phyloP scores from a whole-genome alignment of 2,113 vertebrate genomes.

The Antennarius striatus region DNA sequence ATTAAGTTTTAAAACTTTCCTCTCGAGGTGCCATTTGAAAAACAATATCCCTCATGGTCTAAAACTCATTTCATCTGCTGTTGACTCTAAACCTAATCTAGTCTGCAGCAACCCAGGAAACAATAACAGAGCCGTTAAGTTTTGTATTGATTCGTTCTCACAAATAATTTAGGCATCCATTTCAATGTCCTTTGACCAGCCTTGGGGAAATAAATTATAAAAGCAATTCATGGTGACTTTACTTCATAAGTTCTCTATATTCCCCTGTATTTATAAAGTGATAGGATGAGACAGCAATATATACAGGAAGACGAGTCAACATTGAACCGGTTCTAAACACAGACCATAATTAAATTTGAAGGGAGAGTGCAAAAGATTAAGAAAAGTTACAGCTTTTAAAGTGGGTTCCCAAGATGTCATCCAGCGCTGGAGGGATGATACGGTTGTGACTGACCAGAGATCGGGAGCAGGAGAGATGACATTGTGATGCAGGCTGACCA shows the following conservation, averaged over 20 bases:
- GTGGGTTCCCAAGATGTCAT: background rate
- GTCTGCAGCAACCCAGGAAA: conserved; percentile 20
- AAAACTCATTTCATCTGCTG: conserved; percentile 16
- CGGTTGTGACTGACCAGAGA: too few species aligned
- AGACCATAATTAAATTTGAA: background rate
- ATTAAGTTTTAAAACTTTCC: background rate
- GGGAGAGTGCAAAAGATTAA: background rate
- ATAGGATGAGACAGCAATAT: background rate
- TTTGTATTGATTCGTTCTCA: conserved; percentile 32
- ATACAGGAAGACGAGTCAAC: background rate
- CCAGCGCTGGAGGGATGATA: background rate
- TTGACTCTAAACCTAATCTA: conserved; percentile 3
- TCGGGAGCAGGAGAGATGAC: background rate
- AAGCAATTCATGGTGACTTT: conserved; percentile 2
- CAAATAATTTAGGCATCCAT: conserved; percentile 39
- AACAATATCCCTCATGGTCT: background rate
- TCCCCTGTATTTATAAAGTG: background rate
- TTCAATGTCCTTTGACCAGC: conserved; percentile 38
- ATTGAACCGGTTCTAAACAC: background rate
- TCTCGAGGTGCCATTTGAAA: background rate
- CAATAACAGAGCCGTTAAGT: conserved; percentile 29
- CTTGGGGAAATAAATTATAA: conserved; percentile 40
- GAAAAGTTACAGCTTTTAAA: background rate
- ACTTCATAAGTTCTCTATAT: conserved; percentile 11
- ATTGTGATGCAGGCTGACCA: background rate